Evolutionary conservation across 2,888 invertebrate species (phyloP), one percentile per base, ranked within the genome.

Genomic region (Chydorus sphaericus): DNA sequence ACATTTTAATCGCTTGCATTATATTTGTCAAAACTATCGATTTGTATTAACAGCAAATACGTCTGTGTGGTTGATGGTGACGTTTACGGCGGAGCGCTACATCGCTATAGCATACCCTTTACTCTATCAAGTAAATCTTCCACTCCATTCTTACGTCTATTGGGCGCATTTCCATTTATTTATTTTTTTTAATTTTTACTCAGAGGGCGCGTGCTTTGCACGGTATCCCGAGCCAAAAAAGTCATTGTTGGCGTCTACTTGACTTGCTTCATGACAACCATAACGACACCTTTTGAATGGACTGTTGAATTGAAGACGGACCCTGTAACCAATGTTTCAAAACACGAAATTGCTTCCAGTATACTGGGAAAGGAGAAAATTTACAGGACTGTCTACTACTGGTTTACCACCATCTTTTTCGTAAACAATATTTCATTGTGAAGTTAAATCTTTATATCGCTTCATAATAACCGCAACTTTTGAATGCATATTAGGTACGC

Each of bases 71-170:
- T 71, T 85, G 61, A 83, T 82, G 30, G 81, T 83, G 23, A 79
- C 82, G 58, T 84, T 85, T 67, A 84, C 84, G 18, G 72, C 84
- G 55, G 84, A 85, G 69, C 74, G 85, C 52, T 84, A 82, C 71
- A 80, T 84, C 59, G 83, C 82, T 26, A 83, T 84, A 23, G 81
- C 82, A 63, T 79, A 83, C 69, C 84, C 84, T 18, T 77, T 85
- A 67, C 75, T n/a, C n/a, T n/a, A n/a, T n/a, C n/a, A n/a, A n/a
- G n/a, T n/a, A n/a, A n/a, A n/a, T n/a, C n/a, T n/a, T n/a, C n/a
- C n/a, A n/a, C n/a, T n/a, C n/a, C n/a, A n/a, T n/a, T n/a, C n/a
- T n/a, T n/a, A n/a, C n/a, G n/a, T n/a, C n/a, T n/a, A n/a, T n/a
- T n/a, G n/a, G n/a, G n/a, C n/a, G n/a, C n/a, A n/a, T n/a, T n/a